Conservation (phyloP, 1,140 invertebrate species). For the Chionoecetes opilio region DNA sequence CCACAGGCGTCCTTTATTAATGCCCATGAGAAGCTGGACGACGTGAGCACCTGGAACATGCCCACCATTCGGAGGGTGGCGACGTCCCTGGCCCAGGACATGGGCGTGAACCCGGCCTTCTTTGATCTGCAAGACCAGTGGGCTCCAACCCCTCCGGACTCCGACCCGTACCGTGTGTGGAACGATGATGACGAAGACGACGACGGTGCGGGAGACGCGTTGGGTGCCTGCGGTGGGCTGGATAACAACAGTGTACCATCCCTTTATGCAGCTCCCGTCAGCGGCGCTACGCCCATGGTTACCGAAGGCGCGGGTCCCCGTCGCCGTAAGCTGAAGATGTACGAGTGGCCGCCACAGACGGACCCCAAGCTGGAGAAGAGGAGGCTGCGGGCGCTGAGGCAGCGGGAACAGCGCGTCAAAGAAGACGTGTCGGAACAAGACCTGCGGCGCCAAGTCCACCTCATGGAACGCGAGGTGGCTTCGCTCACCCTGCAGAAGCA, state of each 20-base stretch:
- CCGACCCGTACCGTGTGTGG: neutral
- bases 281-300: neutral
- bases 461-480: neutral
- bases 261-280: neutral
- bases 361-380: slow-evolving; percentile 2
- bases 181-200: neutral
- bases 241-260: neutral
- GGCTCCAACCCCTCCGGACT: neutral
- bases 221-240: neutral
- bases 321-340: neutral
- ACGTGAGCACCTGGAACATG: slow-evolving; percentile 27
- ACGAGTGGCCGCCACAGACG: slow-evolving; percentile 25
- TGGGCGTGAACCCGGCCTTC: neutral
- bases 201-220: neutral
- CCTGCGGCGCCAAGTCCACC: neutral
- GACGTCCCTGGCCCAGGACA: neutral
- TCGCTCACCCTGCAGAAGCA: neutral
- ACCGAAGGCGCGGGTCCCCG: neutral
- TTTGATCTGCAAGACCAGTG: neutral
- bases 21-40: neutral
- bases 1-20: neutral
- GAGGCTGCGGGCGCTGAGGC: neutral
- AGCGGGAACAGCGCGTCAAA: neutral
- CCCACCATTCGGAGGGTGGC: neutral
- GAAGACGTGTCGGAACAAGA: neutral